Base-by-base conservation (phyloP, 2,113 vertebrate species). In the Poeciliopsis turrubarensis region DNA sequence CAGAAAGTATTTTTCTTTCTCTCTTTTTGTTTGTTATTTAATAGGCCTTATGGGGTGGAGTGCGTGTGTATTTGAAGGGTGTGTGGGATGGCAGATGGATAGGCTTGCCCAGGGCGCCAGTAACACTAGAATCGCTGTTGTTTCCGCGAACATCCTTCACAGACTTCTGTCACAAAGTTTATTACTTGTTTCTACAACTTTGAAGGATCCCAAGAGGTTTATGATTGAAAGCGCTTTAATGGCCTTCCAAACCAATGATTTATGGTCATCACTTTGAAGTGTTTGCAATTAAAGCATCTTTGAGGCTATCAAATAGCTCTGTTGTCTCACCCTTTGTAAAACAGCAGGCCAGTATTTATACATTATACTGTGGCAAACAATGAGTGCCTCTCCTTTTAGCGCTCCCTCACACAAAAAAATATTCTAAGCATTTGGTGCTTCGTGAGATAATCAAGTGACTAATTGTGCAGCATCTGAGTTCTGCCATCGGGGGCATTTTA, bases 361-460 rank as follows among this genome's bases (percentile, higher is more conserved):
- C 67, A 62, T 86, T 85, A 25, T 62, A 62, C 32, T 64, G 13
- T 7, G 14, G 65, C 61, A 57, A n/a, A 75, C 72, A 83, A 31
- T 76, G 65, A 76, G 83, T 41, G 74, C 9, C 34, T 79, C 75
- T 68, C 57, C 37, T 82, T 80, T 75, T 41, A 70, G 51, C 60
- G 31, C 69, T 73, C 51, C 63, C 47, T 57, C 41, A 73, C 68
- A 87, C 70, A 68, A 80, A 65, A 77, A 54, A 77, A 37, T 37
- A 3, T 10, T 37, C 34, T 54, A 32, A 77, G 75, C 83, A 54
- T 88, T 91, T 88, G 66, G 78, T 83, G 77, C 75, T 86, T 71
- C 88, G 80, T 11, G 67, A 88, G 82, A 91, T 90, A 90, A 92
- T 90, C 84, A 89, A 89, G 78, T 87, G 88, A 85, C 78, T 90